These are phyloP conservation scores for Dissostichus mawsoni DNA, from an alignment of 2,113 vertebrate genomes.

Conservation along the genomic window DNA sequence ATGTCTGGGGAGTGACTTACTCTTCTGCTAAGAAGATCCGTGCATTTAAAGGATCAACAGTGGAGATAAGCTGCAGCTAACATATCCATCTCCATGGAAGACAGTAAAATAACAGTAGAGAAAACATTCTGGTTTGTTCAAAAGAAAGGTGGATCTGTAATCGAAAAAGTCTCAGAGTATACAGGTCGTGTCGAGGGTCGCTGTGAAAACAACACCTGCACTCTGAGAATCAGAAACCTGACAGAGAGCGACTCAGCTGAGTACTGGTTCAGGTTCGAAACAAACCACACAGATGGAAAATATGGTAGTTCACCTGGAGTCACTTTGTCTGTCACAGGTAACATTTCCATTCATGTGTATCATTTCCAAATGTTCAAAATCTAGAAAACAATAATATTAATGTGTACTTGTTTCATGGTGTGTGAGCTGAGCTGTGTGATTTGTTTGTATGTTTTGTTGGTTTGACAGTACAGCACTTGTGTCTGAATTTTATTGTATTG, in stretches of 20 bases:
- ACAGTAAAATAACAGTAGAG: accelerated
- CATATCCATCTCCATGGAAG: neutral
- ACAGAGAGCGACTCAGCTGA: conserved; percentile 13
- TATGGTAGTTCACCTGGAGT: conserved; percentile 7
- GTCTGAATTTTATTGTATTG: no score
- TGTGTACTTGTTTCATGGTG: neutral
- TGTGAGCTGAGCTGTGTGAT: no score
- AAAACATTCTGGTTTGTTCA: neutral
- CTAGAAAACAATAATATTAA: neutral
- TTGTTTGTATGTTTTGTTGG: no score
- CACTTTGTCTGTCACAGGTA: conserved; percentile 35
- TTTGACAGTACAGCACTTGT: no score
- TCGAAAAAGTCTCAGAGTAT: neutral
- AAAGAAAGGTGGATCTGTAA: neutral
- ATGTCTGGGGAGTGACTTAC: no score
- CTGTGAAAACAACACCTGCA: neutral
- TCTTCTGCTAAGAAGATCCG: no score
- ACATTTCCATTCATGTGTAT: neutral
- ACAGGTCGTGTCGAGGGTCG: neutral
- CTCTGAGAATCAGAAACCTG: neutral
- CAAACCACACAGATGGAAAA: neutral
- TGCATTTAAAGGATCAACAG: neutral
- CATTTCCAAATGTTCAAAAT: neutral
- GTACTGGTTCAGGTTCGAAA: conserved; percentile 34
- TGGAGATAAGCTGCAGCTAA: neutral